These are phyloP conservation scores for Drosophila murphyi DNA, from an alignment of 1,140 invertebrate genomes.

Conservation along the genomic window DNA sequence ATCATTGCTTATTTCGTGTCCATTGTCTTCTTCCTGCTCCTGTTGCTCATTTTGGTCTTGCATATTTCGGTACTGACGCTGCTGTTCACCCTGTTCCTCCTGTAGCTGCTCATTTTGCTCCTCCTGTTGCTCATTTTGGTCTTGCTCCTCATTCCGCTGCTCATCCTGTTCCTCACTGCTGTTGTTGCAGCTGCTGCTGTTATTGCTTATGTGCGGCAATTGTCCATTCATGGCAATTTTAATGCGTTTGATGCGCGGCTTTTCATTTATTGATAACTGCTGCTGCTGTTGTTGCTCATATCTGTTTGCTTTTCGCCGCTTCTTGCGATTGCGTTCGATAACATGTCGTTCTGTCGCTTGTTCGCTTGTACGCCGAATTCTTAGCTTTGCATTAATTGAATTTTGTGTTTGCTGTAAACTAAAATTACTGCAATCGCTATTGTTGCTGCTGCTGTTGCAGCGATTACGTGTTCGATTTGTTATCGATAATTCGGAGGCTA, in stretches of 20 bases:
- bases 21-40: too few species aligned
- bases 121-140: neutral
- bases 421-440: slow-evolving; percentile 47
- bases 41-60: neutral
- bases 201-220: slow-evolving; percentile 32
- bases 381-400: slow-evolving; percentile 45
- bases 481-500: too few species aligned
- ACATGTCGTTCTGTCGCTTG: slow-evolving; percentile 11
- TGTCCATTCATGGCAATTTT: slow-evolving; percentile 57
- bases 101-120: slow-evolving; percentile 16
- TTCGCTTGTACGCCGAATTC: slow-evolving; percentile 3
- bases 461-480: slow-evolving; percentile 1
- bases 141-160: neutral
- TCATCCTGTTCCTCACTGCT: slow-evolving; percentile 42
- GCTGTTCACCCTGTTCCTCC: slow-evolving; percentile 30
- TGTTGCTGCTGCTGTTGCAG: slow-evolving; percentile 37
- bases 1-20: too few species aligned
- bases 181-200: slow-evolving; percentile 36
- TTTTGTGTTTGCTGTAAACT: slow-evolving; percentile 45
- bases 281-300: neutral
- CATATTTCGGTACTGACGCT: neutral
- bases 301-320: slow-evolving; percentile 37
- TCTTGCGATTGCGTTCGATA: slow-evolving; percentile 46
- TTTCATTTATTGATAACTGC: slow-evolving; percentile 2
- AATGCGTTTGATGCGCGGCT: slow-evolving; percentile 52